phyloP scores from a whole-genome alignment of 2,888 invertebrate genomes.

The Euphydryas editha region DNA sequence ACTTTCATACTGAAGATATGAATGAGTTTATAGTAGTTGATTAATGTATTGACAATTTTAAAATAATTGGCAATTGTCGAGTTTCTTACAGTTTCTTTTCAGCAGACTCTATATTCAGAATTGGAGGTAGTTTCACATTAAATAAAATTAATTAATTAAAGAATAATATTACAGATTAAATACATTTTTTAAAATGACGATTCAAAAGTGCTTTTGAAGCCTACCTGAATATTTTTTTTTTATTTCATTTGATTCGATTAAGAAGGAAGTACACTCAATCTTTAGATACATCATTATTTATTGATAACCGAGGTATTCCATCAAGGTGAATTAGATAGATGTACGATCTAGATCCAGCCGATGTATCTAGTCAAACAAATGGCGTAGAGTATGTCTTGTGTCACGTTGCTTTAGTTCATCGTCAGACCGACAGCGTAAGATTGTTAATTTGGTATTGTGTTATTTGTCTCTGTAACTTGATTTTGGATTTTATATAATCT shows the following conservation, averaged over 20 bases:
- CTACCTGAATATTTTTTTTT: neutral
- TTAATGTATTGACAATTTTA: too few species aligned
- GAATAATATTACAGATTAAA: too few species aligned
- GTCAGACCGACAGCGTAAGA: constrained; percentile 1
- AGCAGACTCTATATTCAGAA: too few species aligned
- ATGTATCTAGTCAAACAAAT: constrained; percentile 13
- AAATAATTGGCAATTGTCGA: too few species aligned
- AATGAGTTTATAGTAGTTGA: too few species aligned
- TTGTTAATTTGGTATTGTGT: neutral
- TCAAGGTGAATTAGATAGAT: constrained; percentile 8
- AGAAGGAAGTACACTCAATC: neutral
- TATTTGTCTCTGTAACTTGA: neutral
- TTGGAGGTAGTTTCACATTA: too few species aligned
- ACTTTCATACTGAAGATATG: too few species aligned
- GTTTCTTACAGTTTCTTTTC: too few species aligned
- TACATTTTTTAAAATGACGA: too few species aligned
- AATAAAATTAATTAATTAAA: too few species aligned
- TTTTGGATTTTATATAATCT: neutral
- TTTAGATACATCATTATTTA: constrained; percentile 1
- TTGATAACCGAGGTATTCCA: neutral
- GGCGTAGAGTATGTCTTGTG: constrained; percentile 3
- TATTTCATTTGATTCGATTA: neutral
- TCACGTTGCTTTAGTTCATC: constrained; percentile 2
- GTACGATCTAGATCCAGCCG: constrained; percentile 6
- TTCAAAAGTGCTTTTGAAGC: neutral